A percentile compares a stretch with the other conserved stretches of the same genome.
Conservation (phyloP, 2,888 invertebrate genomes). For the Latrodectus hesperus region DNA sequence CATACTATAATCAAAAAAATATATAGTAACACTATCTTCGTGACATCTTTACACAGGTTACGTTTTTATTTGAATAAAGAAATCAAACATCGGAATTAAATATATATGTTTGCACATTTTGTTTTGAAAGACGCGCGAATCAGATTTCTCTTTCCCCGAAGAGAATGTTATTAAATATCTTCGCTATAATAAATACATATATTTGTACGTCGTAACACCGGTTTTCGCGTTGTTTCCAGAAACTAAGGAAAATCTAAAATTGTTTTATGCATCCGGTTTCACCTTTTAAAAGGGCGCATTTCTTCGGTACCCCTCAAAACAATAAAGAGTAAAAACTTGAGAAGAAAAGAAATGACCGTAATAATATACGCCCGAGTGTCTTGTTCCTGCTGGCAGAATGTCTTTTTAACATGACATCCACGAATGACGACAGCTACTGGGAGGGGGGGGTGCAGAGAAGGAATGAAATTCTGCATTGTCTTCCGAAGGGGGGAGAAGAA, state of each 20-base stretch:
- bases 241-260: conserved; percentile 48
- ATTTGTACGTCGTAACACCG: no score
- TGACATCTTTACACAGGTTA: no score
- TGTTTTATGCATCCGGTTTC: conserved; percentile 61
- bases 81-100: no score
- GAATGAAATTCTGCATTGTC: conserved; percentile 18
- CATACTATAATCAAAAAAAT: no score
- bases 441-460: no score
- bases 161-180: no score
- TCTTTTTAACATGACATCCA: conserved; percentile 60
- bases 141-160: no score
- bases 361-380: conserved; percentile 47
- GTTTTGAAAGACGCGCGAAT: no score
- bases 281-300: conserved; percentile 12
- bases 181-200: no score
- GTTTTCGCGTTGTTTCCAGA: not conserved
- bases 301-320: not conserved
- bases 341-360: conserved; percentile 43
- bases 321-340: not conserved
- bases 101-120: no score
- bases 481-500: conserved; percentile 18
- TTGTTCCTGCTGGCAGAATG: not conserved
- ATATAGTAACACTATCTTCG: no score
- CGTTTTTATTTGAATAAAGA: no score
- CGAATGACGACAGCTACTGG: conserved; percentile 27